Evolutionary conservation across 2,888 invertebrate species (phyloP).

Genomic region (Pseudeuparius sepicola): DNA sequence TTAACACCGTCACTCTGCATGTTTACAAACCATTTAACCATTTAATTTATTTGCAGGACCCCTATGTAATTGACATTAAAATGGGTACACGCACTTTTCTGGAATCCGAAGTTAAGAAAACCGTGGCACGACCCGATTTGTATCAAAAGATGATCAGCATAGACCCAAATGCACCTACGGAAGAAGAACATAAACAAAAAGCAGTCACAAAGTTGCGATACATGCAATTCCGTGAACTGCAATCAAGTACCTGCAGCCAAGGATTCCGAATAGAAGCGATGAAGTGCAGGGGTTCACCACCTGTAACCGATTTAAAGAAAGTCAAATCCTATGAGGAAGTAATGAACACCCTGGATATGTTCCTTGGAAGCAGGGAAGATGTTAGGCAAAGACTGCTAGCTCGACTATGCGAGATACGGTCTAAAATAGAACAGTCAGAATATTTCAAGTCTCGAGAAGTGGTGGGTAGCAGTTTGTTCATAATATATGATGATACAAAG

Average conservation of each 20-base stretch:
- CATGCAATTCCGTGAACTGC: conserved; percentile 91
- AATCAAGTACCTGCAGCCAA: conserved; percentile 84
- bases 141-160: conserved; percentile 94
- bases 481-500: conserved; percentile 81
- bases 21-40: too few relatives aligned
- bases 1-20: too few relatives aligned
- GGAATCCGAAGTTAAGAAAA: conserved; percentile 89
- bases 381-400: conserved; percentile 59
- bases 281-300: conserved; percentile 72
- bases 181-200: conserved; percentile 66
- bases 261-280: conserved; percentile 96
- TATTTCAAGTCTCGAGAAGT: conserved; percentile 86
- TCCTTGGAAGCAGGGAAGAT: conserved; percentile 56
- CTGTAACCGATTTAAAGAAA: conserved; percentile 80
- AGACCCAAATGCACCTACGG: conserved; percentile 77
- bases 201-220: conserved; percentile 94
- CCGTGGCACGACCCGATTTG: conserved; percentile 71
- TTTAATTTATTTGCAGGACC: conserved; percentile 53
- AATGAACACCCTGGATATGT: conserved; percentile 59
- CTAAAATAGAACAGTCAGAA: conserved; percentile 69
- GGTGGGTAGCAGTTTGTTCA: conserved; percentile 86
- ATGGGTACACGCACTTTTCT: conserved; percentile 94
- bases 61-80: conserved; percentile 95
- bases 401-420: conserved; percentile 66
- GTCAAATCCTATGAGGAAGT: conserved; percentile 72